phyloP scores from a whole-genome alignment of 2,888 invertebrate species.

The Eupithecia subfuscata region DNA sequence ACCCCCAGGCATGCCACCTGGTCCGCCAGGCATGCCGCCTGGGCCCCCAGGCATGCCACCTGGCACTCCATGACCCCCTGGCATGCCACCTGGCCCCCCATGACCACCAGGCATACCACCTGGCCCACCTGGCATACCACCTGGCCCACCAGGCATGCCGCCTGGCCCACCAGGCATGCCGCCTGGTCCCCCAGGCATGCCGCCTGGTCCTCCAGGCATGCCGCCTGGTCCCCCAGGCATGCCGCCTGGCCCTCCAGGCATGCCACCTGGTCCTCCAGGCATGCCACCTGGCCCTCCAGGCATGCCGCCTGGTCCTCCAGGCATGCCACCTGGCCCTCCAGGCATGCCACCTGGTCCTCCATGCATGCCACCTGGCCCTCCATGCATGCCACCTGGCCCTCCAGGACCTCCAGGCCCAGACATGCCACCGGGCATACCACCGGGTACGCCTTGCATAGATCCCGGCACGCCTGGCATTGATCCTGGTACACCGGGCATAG shows the following conservation, averaged over 20 bases:
- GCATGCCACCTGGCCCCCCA: too few relatives aligned
- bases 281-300: neutral
- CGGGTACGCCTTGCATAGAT: neutral
- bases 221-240: neutral
- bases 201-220: neutral
- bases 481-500: conserved; percentile 7
- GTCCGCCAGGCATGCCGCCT: neutral
- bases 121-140: neutral
- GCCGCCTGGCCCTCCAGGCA: neutral
- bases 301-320: neutral
- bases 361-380: neutral
- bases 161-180: neutral
- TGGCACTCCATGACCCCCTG: neutral
- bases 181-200: neutral
- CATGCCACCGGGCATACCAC: neutral
- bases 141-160: neutral
- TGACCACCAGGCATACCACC: neutral
- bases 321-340: too few relatives aligned
- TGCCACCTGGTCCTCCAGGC: neutral
- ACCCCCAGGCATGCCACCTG: neutral
- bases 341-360: too few relatives aligned
- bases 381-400: neutral
- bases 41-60: neutral
- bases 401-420: neutral
- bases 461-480: conserved; percentile 14